These are phyloP conservation scores for Pocillopora verrucosa DNA, from an alignment of 64 coral and sea anemone genomes.

Conservation along the genomic window DNA sequence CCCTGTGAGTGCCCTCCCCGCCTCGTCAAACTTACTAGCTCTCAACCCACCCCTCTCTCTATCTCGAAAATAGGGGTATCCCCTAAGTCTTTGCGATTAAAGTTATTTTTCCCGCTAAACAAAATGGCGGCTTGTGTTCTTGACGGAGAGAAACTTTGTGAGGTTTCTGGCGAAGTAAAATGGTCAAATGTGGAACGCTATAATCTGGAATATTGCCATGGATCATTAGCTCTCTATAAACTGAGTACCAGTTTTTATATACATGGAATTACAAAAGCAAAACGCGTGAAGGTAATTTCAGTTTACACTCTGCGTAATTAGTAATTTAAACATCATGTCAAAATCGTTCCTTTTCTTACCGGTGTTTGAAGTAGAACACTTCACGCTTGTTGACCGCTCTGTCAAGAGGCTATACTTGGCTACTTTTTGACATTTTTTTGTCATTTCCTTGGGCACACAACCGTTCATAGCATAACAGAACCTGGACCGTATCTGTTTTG, in stretches of 20 bases:
- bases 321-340: not conserved
- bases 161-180: conserved; percentile 26
- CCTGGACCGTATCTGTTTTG: too few relatives aligned
- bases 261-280: not conserved
- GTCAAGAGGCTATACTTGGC: too few relatives aligned
- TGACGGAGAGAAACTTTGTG: conserved; percentile 30
- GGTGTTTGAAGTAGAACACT: too few relatives aligned
- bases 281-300: not conserved
- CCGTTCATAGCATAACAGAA: too few relatives aligned
- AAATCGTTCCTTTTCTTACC: too few relatives aligned
- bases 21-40: not conserved
- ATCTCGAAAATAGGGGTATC: not conserved
- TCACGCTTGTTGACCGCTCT: too few relatives aligned
- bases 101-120: not conserved
- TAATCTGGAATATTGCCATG: not conserved
- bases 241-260: conserved; percentile 9
- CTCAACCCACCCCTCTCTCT: not conserved
- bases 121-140: conserved; percentile 14
- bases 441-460: too few relatives aligned
- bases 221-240: conserved; percentile 43
- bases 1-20: too few relatives aligned
- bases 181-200: conserved; percentile 15
- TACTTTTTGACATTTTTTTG: too few relatives aligned
- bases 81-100: not conserved
- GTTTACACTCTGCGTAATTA: not conserved